Percentiles rank a stretch among this genome's conserved stretches.
Conservation (phyloP, 2,113 vertebrate species). For the Setophaga coronata region DNA sequence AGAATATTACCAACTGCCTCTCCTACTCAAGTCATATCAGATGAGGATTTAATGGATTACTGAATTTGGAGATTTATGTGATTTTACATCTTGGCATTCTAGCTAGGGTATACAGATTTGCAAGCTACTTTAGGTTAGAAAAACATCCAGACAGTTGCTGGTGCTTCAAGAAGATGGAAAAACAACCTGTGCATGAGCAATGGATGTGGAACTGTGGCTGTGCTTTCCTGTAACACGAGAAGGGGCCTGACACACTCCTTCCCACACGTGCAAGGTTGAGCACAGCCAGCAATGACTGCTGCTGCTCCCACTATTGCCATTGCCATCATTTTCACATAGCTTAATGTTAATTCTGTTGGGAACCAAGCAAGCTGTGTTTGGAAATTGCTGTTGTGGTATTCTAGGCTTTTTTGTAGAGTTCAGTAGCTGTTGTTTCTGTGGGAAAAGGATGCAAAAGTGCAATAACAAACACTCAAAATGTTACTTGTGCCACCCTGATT, state of each 20-base stretch:
- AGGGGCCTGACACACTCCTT: neutral
- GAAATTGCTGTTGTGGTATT: neutral
- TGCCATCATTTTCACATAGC: accelerated
- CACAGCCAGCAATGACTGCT: neutral
- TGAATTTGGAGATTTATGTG: neutral
- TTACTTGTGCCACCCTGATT: neutral
- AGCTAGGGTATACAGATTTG: neutral
- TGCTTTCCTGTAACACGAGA: neutral
- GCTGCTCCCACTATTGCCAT: neutral
- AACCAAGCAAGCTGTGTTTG: neutral
- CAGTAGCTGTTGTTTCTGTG: neutral
- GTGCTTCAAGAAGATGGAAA: neutral
- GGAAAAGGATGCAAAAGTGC: neutral
- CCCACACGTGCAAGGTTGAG: neutral
- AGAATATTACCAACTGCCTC: neutral
- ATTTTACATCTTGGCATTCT: neutral
- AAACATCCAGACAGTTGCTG: neutral
- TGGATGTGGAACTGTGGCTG: neutral
- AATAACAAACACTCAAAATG: neutral
- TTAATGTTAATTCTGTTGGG: neutral
- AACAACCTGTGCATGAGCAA: neutral
- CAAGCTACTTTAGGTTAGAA: neutral
- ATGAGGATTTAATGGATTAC: neutral
- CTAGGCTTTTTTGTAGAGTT: neutral
- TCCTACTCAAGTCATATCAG: neutral